phyloP scores from a whole-genome alignment of 2,797 vertebrate species.

The Megalops cyprinoides region DNA sequence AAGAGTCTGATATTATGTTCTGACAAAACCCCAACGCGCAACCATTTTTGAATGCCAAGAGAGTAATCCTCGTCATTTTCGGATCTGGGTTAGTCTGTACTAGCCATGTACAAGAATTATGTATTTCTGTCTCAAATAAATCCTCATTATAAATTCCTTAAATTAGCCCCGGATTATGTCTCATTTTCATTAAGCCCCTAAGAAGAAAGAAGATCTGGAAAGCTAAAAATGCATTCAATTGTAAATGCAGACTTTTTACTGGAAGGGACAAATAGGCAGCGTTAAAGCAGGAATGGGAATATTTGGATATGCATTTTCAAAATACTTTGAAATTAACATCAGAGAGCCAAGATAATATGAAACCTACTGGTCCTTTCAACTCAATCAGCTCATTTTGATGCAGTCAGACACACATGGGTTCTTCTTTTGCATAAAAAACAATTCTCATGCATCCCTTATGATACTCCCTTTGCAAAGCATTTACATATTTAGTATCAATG shows the following conservation, averaged over 20 bases:
- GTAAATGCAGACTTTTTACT: too few relatives aligned
- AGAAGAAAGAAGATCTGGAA: not conserved
- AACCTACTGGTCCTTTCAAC: too few relatives aligned
- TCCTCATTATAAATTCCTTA: not conserved
- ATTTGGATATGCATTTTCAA: not conserved
- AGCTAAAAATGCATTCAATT: not conserved
- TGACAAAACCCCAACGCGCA: not conserved
- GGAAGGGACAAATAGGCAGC: not conserved
- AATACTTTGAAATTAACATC: not conserved
- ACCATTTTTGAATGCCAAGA: not conserved
- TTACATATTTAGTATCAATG: not conserved
- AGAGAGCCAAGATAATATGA: not conserved
- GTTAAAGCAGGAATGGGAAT: not conserved
- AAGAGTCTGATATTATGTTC: slow-evolving; percentile 22
- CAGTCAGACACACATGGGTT: not conserved
- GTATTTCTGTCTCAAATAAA: not conserved
- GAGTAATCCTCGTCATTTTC: not conserved
- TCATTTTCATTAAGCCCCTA: not conserved
- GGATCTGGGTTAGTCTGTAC: not conserved
- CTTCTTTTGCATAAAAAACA: not conserved
- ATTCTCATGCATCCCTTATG: not conserved
- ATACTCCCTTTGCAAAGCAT: not conserved
- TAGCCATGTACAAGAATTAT: not conserved
- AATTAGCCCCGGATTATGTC: not conserved
- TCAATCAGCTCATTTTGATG: not conserved